Evolutionary conservation across 2,888 invertebrate genomes (phyloP).

Genomic region (Tiliacea aurago): DNA sequence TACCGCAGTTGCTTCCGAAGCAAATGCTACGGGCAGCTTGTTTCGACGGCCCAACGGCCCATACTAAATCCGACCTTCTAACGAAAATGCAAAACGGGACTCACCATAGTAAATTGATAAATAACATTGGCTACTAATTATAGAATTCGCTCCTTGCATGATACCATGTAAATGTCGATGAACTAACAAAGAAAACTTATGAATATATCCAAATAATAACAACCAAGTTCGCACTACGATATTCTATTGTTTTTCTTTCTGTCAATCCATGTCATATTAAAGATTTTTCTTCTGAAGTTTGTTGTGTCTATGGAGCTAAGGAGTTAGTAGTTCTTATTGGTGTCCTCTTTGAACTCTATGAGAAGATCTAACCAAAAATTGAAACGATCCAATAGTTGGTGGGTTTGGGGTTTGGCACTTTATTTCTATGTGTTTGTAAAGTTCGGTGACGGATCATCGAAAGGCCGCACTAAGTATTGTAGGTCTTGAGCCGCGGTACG

Average conservation of each 20-base stretch:
- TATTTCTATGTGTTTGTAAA: no score
- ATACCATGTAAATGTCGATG: constrained; percentile 76
- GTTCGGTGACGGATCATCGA: no score
- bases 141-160: constrained; percentile 72
- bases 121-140: constrained; percentile 85
- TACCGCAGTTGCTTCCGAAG: not conserved
- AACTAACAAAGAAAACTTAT: constrained; percentile 74
- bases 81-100: constrained; percentile 52
- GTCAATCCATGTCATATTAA: constrained; percentile 57
- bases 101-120: constrained; percentile 85
- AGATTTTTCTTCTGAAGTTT: constrained; percentile 46
- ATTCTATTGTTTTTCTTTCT: constrained; percentile 61
- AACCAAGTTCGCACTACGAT: constrained; percentile 60
- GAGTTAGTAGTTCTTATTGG: constrained; percentile 3
- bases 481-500: no score
- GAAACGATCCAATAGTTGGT: no score
- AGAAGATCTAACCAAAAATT: no score
- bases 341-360: constrained; percentile 5
- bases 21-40: not conserved
- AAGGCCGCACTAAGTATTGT: no score
- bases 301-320: constrained; percentile 28
- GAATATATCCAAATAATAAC: constrained; percentile 37
- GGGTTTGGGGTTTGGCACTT: no score
- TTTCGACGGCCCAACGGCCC: no score
- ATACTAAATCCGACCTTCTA: not conserved